Evolutionary conservation across 1,140 invertebrate species (phyloP).

Genomic region (Varroa destructor): DNA sequence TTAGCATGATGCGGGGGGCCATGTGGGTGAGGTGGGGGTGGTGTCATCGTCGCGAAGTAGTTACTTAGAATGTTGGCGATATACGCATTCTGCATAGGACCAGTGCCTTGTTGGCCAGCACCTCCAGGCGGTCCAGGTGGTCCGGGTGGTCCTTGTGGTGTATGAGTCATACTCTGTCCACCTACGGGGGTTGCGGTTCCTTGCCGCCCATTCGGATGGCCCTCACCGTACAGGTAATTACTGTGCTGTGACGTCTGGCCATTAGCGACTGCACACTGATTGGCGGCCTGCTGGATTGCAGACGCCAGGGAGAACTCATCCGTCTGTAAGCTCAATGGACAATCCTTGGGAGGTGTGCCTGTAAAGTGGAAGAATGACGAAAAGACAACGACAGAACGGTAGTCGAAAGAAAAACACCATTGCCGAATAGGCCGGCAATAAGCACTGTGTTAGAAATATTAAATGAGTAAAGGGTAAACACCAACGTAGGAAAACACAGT

Average conservation of each 20-base stretch:
- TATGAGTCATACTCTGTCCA: too few species aligned
- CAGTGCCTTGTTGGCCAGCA: background rate
- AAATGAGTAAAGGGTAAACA: too few species aligned
- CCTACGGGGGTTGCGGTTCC: too few species aligned
- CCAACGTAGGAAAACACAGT: too few species aligned
- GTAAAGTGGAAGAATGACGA: background rate
- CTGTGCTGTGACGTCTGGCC: background rate
- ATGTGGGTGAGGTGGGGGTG: constrained; percentile 8
- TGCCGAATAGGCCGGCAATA: too few species aligned
- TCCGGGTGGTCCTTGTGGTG: too few species aligned
- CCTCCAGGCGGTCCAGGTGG: too few species aligned
- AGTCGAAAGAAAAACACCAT: background rate
- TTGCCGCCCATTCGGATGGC: too few species aligned
- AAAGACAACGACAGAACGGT: background rate
- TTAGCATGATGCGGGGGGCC: constrained; percentile 22
- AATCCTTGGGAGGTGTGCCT: constrained; percentile 23
- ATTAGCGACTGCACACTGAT: constrained; percentile 8
- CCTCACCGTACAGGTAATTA: too few species aligned
- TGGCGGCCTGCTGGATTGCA: constrained; percentile 17
- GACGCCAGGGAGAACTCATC: constrained; percentile 8
- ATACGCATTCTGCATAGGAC: background rate
- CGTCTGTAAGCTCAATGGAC: constrained; percentile 12
- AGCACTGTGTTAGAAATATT: too few species aligned
- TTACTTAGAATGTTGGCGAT: constrained; percentile 15
- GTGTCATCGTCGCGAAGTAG: constrained; percentile 25